phyloP scores from a whole-genome alignment of 2,113 vertebrate genomes.

The Notechis scutatus region DNA sequence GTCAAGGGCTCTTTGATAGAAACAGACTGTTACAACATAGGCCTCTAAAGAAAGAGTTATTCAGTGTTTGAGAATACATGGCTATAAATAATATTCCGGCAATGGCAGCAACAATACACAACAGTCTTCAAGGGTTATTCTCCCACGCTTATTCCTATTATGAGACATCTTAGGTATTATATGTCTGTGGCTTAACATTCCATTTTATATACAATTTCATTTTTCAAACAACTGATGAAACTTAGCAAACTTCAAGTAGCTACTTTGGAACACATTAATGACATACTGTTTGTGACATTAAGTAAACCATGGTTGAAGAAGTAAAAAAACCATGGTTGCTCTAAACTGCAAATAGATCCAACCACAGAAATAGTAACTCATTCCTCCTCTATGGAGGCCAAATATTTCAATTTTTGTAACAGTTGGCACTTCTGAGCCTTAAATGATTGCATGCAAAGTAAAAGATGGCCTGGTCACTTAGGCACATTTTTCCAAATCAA shows the following conservation, averaged over 20 bases:
- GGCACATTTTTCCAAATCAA: neutral
- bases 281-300: neutral
- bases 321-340: neutral
- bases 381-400: neutral
- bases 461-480: neutral
- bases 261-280: neutral
- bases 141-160: slow-evolving; percentile 30
- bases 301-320: neutral
- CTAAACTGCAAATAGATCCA: neutral
- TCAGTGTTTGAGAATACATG: neutral
- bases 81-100: neutral
- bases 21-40: neutral
- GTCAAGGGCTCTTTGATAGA: neutral
- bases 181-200: slow-evolving; percentile 40
- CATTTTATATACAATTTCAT: slow-evolving; percentile 7
- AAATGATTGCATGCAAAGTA: neutral
- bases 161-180: slow-evolving; percentile 45
- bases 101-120: neutral
- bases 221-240: slow-evolving; percentile 50
- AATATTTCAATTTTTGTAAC: neutral
- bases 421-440: neutral
- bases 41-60: neutral
- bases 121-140: slow-evolving; percentile 40
- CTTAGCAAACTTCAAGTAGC: slow-evolving; percentile 19
- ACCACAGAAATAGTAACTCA: neutral